phyloP scores from a whole-genome alignment of 2,888 invertebrate species.

The Rhyacophila evoluta region DNA sequence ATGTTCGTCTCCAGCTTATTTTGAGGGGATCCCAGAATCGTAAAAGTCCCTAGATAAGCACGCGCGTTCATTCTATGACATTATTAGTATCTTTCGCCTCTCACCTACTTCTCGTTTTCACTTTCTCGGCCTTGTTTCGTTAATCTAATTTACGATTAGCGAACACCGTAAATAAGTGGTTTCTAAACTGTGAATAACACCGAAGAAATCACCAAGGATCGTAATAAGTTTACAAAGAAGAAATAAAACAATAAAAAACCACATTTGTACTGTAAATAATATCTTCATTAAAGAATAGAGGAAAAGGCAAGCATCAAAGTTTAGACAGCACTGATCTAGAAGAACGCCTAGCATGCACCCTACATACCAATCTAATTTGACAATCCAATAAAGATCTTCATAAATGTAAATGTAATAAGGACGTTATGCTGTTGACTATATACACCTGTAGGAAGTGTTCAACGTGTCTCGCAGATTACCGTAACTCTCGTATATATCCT shows the following conservation, averaged over 20 bases:
- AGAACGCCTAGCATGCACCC: no score
- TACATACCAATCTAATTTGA: constrained; percentile 3
- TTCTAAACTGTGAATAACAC: no score
- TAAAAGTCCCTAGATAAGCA: constrained; percentile 1
- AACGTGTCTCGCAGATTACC: no score
- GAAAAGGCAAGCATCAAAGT: no score
- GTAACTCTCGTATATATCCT: no score
- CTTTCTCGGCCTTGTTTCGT: constrained; percentile 19
- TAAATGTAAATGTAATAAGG: neutral
- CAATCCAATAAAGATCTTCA: neutral
- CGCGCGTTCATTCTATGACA: neutral
- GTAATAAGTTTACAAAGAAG: no score
- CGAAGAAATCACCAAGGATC: no score
- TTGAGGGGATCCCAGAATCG: neutral
- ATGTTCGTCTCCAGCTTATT: neutral
- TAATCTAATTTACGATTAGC: constrained; percentile 25
- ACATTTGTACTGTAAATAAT: no score
- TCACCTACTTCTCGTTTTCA: neutral
- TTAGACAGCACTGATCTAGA: no score
- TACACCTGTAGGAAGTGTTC: no score
- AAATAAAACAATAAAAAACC: no score
- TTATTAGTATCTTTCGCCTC: neutral
- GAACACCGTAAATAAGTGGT: neutral
- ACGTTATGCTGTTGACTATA: neutral
- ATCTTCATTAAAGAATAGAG: no score